Percentiles rank a stretch among this genome's conserved stretches.
Evolutionary conservation across 2,113 vertebrate genomes (phyloP).

Genomic region (Collichthys lucidus): DNA sequence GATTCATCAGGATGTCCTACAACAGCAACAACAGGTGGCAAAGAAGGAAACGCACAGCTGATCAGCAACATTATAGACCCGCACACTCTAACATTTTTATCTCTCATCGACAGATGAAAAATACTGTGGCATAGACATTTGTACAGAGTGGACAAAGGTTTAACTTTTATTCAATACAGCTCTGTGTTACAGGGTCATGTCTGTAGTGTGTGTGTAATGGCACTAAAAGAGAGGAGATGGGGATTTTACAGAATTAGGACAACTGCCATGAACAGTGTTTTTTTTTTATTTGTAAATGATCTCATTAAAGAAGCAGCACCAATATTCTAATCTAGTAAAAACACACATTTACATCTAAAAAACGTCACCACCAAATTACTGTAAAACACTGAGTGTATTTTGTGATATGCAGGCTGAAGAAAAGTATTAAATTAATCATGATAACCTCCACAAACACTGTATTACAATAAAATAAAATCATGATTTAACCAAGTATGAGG

Average conservation of each 20-base stretch:
- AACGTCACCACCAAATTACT: neutral
- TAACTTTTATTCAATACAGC: neutral
- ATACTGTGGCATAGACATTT: neutral
- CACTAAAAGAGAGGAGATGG: neutral
- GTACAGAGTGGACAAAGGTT: neutral
- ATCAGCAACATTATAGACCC: neutral
- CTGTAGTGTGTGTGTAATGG: neutral
- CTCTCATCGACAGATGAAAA: neutral
- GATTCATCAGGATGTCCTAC: conserved; percentile 95
- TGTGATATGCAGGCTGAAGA: neutral
- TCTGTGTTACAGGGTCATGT: neutral
- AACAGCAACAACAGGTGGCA: neutral
- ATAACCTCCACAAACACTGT: neutral
- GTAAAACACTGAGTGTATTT: neutral
- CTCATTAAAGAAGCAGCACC: neutral
- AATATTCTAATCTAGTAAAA: neutral
- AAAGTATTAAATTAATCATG: neutral
- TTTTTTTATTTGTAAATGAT: neutral
- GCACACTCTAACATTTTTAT: neutral
- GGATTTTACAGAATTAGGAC: neutral
- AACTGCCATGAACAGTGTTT: neutral
- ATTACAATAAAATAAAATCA: neutral
- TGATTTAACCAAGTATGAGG: neutral
- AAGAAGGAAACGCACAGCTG: neutral
- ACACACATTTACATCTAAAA: conserved; percentile 12